Evolutionary conservation across 2,888 invertebrate species (phyloP), one percentile per base, ranked within the genome.

Genomic region (Acleris laterana): DNA sequence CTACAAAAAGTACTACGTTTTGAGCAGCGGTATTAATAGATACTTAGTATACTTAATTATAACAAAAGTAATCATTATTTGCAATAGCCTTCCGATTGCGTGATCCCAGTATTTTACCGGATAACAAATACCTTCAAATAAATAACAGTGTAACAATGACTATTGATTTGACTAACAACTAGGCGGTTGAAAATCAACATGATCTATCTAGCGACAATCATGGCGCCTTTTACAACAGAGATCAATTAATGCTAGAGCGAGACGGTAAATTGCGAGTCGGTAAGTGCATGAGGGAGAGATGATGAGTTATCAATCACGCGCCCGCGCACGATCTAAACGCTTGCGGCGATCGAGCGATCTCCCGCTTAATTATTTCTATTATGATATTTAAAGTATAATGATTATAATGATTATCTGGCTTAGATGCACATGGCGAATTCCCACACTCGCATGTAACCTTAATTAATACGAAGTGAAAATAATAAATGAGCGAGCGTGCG

Each of bases 321-420:
- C 85, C 87, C 80, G 89, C 88, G 86, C 90, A 87, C 86, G 87
- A 88, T 87, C 80, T 81, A 76, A 79, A 78, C 78, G 91, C 92
- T 83, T 69, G 82, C 77, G 87, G 92, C 90, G 82, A 89, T 89
- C 85, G 82, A 81, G 77, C 84, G 84, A 89, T 90, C 86, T 84
- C 82, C 75, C 72, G 83, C 85, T 88, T 92, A 90, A 92, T 93
- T 91, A 91, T 92, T 92, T 92, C 88, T 92, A 93, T 92, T 93
- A 92, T 92, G 87, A 90, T 92, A 90, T 90, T 89, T 87, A 86
- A 88, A 89, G 83, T 85, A 85, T 89, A 85, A 88, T 88, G 83
- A 89, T 88, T 85, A 85, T 89, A 85, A 88, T 88, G 83, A 89
- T 88, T 84, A 87, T 84, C 80, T 81, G 79, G 77, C 79, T 84